Percentiles rank a stretch among this genome's conserved stretches.
These are phyloP conservation scores for Doris montereyensis DNA, from an alignment of 2,888 invertebrate species.

Conservation along the genomic window DNA sequence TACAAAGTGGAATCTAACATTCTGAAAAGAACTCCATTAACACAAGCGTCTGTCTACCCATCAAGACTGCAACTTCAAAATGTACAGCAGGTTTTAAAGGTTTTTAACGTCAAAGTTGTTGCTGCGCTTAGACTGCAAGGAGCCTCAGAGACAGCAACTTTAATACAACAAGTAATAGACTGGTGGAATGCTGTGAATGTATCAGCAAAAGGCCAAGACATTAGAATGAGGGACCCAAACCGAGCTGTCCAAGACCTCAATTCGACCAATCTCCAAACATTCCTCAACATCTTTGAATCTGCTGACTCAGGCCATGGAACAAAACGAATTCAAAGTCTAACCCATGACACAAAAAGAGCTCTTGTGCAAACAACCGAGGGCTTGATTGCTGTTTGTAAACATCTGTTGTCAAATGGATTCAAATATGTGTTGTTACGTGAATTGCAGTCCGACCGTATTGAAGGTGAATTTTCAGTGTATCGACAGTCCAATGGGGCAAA, in stretches of 20 bases:
- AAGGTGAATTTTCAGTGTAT: conserved; percentile 3
- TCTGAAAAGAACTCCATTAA: neutral
- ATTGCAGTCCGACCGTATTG: neutral
- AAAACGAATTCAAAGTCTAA: neutral
- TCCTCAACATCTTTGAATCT: neutral
- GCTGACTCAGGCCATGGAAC: conserved; percentile 7
- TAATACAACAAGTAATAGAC: neutral
- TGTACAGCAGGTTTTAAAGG: neutral
- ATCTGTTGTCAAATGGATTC: conserved; percentile 8
- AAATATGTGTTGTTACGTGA: neutral
- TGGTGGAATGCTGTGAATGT: conserved; percentile 9
- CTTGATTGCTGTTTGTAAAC: neutral
- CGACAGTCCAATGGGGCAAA: conserved; percentile 14
- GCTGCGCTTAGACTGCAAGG: conserved; percentile 11
- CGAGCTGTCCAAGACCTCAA: neutral
- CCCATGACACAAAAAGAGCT: conserved; percentile 10
- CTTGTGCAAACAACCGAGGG: neutral
- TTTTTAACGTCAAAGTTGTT: neutral
- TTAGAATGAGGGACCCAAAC: neutral
- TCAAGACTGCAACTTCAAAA: conserved; percentile 12
- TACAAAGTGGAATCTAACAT: neutral
- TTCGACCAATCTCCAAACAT: neutral
- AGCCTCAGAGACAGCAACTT: neutral
- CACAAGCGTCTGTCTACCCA: neutral
- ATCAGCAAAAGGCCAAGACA: neutral